Conservation (phyloP, 2,797 vertebrate species). For the Allobates femoralis region DNA sequence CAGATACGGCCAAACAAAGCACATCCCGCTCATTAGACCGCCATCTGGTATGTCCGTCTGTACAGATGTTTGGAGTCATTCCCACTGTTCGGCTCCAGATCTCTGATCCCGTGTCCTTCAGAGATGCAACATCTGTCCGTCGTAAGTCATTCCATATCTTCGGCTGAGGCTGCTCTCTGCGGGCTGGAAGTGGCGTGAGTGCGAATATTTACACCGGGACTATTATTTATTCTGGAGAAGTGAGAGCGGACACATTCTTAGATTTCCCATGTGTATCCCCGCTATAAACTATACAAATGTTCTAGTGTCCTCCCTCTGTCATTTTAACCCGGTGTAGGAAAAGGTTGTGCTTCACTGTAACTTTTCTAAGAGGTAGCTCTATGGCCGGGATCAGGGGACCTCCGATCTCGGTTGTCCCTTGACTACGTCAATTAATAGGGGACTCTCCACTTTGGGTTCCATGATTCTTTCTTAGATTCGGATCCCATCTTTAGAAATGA, state of each 20-base stretch:
- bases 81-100: background rate
- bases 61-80: slow-evolving; percentile 43
- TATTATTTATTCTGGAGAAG: background rate
- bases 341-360: too few species aligned
- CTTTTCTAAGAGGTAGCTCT: too few species aligned
- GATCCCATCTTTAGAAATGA: too few species aligned
- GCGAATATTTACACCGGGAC: background rate
- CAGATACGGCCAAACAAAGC: background rate
- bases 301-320: too few species aligned
- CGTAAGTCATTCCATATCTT: background rate
- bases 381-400: too few species aligned
- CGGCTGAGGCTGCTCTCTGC: background rate
- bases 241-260: background rate
- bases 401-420: too few species aligned
- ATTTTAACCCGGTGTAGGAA: too few species aligned
- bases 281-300: background rate
- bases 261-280: background rate
- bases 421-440: too few species aligned
- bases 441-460: too few species aligned
- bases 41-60: slow-evolving; percentile 6
- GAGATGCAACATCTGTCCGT: slow-evolving; percentile 37
- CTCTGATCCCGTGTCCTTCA: background rate
- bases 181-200: background rate
- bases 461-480: too few species aligned
- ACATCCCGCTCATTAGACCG: slow-evolving; percentile 9